Base-by-base conservation (phyloP, 1,140 invertebrate genomes). In the Pomacea maculata region DNA sequence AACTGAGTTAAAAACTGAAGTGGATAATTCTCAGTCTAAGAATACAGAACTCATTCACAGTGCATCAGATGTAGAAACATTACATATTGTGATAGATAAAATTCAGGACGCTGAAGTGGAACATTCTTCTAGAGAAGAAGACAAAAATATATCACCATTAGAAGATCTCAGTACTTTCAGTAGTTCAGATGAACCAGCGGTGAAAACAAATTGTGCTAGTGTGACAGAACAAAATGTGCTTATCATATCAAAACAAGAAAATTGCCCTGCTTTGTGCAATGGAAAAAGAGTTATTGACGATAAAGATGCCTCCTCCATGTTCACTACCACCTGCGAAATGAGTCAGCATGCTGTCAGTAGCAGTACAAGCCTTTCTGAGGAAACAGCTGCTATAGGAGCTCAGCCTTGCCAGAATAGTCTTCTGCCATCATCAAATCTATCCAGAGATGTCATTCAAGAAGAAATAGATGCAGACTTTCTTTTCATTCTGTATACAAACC, bases 71-170 rank as follows among this genome's bases (percentile, higher is more conserved):
- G 52, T 55, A n/a, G 65, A 76, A 54, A 82, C 78, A 6, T n/a
- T 82, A 29, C 81, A 82, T 68, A 65, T 80, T 72, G 73, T 82
- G 19, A 79, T 82, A n/a, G 57, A 78, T n/a, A 76, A 76, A 61
- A 80, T 74, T 25, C 55, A 72, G 6, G 81, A 76, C 52, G 78
- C 73, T 1, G 52, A 78, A 19, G 57, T 68, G 21, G 10, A 8
- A 21, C 67, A 19, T 76, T 19, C 21, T 11, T 55, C 19, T 21
- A 8, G 57, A 67, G 34, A 78, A 64, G 19, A 34, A 54, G 45
- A 54, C 63, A 71, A 57, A 45, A 15, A 55, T 57, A 67, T 34
- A 65, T 14, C 15, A 74, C 14, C 57, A 79, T n/a, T 65, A 45
- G 21, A 54, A 82, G 61, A 54, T 63, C 55, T 57, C 72, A 52